Conservation (phyloP, 2,888 invertebrate species). For the Branchipolynoe longqiensis region DNA sequence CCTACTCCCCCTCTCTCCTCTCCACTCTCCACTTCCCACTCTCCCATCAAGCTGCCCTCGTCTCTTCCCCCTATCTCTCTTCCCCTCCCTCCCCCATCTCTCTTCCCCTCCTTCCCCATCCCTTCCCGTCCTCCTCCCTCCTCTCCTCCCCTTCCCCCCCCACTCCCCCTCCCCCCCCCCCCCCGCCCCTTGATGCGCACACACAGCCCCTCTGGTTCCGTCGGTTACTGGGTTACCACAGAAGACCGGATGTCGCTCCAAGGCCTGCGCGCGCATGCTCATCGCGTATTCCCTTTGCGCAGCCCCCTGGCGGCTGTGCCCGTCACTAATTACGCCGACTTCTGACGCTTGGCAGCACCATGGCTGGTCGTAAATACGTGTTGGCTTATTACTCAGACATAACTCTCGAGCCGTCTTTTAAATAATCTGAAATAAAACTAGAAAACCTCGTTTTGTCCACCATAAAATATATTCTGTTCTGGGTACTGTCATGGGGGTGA, state of each 20-base stretch:
- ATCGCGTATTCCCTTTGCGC: conserved; percentile 13
- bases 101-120: not conserved
- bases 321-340: not conserved
- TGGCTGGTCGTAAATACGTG: too few species aligned
- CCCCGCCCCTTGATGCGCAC: too few species aligned
- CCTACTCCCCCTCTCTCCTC: too few species aligned
- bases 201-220: not conserved
- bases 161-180: not conserved
- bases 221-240: conserved; percentile 2
- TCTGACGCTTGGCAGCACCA: not conserved
- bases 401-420: too few species aligned
- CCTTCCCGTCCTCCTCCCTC: not conserved
- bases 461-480: too few species aligned
- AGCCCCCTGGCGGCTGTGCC: not conserved
- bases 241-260: not conserved
- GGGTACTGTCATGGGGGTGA: too few species aligned
- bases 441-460: too few species aligned
- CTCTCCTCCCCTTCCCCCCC: not conserved
- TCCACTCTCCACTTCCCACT: too few species aligned
- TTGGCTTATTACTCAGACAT: too few species aligned
- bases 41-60: too few species aligned
- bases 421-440: not conserved
- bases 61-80: too few species aligned
- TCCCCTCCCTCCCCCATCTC: not conserved
- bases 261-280: conserved; percentile 16